Conservation (phyloP, 2,113 vertebrate species). For the Calidris pugnax region DNA sequence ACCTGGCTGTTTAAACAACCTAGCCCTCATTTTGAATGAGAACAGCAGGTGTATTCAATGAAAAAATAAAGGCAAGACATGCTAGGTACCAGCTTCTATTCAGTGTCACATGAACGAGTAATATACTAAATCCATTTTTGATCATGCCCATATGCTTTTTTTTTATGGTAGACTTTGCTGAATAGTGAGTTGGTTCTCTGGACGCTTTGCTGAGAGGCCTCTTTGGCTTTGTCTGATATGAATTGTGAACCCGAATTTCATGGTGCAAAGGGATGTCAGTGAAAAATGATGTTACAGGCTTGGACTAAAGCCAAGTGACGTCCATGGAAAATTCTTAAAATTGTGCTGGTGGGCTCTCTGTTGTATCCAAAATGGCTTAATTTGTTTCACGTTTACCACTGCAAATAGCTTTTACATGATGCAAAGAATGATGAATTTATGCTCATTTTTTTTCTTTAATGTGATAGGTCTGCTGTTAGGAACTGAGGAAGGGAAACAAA, state of each 20-base stretch:
- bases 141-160: not conserved
- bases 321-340: not conserved
- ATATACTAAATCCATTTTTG: not conserved
- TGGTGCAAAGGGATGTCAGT: not conserved
- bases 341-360: not conserved
- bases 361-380: not conserved
- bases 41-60: not conserved
- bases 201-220: not conserved
- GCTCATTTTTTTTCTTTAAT: not conserved
- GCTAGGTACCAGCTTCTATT: not conserved
- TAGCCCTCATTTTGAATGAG: not conserved
- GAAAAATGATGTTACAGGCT: not conserved
- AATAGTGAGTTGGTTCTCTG: not conserved
- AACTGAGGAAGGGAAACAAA: not conserved
- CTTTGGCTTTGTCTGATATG: not conserved
- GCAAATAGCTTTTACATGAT: not conserved
- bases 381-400: not conserved
- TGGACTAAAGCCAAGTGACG: not conserved
- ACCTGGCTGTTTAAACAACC: not conserved
- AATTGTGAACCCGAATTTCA: not conserved
- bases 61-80: not conserved
- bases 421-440: not conserved
- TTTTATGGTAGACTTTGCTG: not conserved
- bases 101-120: not conserved
- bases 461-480: not conserved